Percentiles rank a stretch among this genome's conserved stretches.
Evolutionary conservation across 1,140 invertebrate species (phyloP).

Genomic region (Bombus turneri): DNA sequence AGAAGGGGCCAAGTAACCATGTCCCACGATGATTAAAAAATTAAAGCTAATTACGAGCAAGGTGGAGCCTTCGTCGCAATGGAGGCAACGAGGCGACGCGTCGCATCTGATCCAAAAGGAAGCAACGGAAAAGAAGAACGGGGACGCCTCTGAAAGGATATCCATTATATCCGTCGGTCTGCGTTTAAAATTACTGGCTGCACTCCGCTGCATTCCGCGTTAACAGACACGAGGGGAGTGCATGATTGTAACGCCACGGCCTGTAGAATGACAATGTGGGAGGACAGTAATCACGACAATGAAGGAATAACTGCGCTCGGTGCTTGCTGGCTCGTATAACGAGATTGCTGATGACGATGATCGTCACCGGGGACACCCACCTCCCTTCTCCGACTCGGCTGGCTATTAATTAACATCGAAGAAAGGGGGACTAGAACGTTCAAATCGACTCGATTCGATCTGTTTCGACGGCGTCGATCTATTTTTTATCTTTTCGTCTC

Average conservation of each 20-base stretch:
- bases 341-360: conserved; percentile 61
- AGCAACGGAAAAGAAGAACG: background rate
- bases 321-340: conserved; percentile 50
- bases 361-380: conserved; percentile 26
- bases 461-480: background rate
- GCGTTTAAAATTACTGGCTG: conserved; percentile 36
- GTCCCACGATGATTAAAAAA: background rate
- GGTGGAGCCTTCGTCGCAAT: background rate
- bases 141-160: conserved; percentile 31
- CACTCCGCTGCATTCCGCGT: background rate
- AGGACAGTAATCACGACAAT: conserved; percentile 66
- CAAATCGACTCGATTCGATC: background rate
- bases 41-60: conserved; percentile 18
- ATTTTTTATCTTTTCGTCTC: background rate
- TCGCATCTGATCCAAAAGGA: background rate
- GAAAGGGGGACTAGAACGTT: background rate
- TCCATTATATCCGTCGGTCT: conserved; percentile 34
- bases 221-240: conserved; percentile 18
- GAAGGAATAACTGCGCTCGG: conserved; percentile 63
- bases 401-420: conserved; percentile 29
- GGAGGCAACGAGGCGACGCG: background rate
- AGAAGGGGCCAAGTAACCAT: background rate
- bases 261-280: conserved; percentile 42
- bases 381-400: background rate
- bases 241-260: conserved; percentile 42